Conservation (phyloP, 2,888 invertebrate genomes). For the Meliscaeva auricollis region DNA sequence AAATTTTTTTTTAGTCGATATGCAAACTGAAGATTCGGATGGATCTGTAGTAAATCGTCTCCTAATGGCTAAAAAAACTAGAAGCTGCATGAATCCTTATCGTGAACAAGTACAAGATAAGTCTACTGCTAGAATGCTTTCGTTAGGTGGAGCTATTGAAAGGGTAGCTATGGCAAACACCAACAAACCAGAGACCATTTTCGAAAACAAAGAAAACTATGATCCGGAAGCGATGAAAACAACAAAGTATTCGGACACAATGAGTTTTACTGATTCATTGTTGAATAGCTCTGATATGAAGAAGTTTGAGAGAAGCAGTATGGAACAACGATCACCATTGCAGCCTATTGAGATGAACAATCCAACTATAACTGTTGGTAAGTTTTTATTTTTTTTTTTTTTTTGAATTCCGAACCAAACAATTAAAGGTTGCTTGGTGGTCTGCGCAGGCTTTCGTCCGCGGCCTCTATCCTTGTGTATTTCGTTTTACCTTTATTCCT, state of each 20-base stretch:
- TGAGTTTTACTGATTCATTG: constrained; percentile 82
- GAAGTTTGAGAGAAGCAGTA: constrained; percentile 77
- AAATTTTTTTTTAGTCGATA: constrained; percentile 78
- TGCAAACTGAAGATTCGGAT: constrained; percentile 80
- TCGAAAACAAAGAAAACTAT: constrained; percentile 80
- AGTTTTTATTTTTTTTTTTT: constrained; percentile 1
- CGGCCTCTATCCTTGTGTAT: too few species aligned
- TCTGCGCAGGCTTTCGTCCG: too few species aligned
- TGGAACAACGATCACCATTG: constrained; percentile 79
- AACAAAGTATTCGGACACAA: constrained; percentile 79
- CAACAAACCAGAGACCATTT: constrained; percentile 43
- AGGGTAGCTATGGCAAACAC: constrained; percentile 6
- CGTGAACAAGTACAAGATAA: constrained; percentile 37
- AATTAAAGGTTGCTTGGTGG: too few species aligned
- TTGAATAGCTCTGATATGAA: constrained; percentile 80
- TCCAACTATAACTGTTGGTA: constrained; percentile 64
- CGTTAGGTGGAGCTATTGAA: constrained; percentile 37
- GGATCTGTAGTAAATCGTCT: constrained; percentile 79
- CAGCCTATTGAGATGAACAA: constrained; percentile 78
- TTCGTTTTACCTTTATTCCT: too few species aligned
- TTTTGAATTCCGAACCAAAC: too few species aligned
- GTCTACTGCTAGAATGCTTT: constrained; percentile 13
- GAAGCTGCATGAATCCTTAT: constrained; percentile 54
- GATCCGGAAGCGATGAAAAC: constrained; percentile 74
- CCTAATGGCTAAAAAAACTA: constrained; percentile 69